Evolutionary conservation across 1,140 invertebrate genomes (phyloP).

Genomic region (Trissolcus basalis): DNA sequence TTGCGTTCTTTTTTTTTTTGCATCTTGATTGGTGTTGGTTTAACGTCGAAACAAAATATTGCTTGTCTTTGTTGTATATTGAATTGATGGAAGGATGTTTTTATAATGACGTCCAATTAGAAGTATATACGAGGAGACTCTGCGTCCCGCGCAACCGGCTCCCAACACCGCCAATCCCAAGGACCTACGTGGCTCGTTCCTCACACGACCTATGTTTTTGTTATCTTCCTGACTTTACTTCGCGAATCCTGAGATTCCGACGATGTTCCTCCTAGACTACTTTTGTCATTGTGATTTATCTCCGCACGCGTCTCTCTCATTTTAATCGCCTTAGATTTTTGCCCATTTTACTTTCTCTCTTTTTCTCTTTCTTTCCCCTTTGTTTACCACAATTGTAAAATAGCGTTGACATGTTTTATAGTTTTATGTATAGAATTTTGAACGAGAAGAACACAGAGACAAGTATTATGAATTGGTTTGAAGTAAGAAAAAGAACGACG

Average conservation of each 20-base stretch:
- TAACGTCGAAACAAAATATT: too few relatives aligned
- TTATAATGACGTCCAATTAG: conserved; percentile 8
- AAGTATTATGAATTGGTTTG: conserved; percentile 30
- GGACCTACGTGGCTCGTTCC: conserved; percentile 31
- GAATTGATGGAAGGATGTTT: too few relatives aligned
- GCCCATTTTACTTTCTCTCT: background rate
- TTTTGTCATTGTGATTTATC: conserved; percentile 48
- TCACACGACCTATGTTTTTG: conserved; percentile 24
- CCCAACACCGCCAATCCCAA: conserved; percentile 66
- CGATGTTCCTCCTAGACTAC: conserved; percentile 52
- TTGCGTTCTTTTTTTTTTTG: too few relatives aligned
- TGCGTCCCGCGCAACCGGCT: conserved; percentile 70
- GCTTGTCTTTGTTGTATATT: too few relatives aligned
- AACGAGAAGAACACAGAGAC: conserved; percentile 8
- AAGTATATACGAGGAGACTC: conserved; percentile 53
- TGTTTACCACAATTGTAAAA: too few relatives aligned
- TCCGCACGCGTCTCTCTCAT: conserved; percentile 34
- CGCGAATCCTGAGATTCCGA: conserved; percentile 36
- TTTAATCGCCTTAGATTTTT: background rate
- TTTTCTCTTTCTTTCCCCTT: too few relatives aligned
- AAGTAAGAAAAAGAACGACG: background rate
- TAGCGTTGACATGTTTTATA: too few relatives aligned
- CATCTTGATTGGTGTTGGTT: too few relatives aligned
- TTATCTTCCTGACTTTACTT: conserved; percentile 14
- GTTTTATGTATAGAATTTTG: too few relatives aligned